phyloP scores from a whole-genome alignment of 35 echinoderm and acorn worm species.

The Anneissia japonica region DNA sequence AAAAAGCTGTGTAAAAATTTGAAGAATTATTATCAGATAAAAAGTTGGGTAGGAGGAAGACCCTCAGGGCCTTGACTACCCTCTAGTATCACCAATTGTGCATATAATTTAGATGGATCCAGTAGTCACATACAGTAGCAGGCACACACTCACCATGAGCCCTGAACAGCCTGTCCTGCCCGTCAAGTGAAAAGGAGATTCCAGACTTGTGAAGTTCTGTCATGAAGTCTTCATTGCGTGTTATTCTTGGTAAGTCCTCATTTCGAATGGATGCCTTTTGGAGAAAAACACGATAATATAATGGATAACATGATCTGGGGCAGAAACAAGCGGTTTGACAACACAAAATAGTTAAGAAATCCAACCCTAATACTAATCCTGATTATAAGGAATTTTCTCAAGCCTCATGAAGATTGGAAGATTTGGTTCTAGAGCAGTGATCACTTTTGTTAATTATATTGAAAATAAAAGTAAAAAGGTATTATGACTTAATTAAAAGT shows the following conservation, averaged over 20 bases:
- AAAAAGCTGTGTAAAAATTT: no score
- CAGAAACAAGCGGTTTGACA: no score
- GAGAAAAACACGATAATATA: no score
- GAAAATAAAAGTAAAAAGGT: no score
- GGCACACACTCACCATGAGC: constrained; percentile 75
- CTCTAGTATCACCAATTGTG: not conserved
- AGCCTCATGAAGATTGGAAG: no score
- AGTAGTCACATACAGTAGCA: not conserved
- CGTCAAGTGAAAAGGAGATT: constrained; percentile 76
- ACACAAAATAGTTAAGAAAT: no score
- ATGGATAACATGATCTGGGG: constrained; percentile 2
- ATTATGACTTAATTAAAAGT: no score
- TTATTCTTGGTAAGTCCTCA: constrained; percentile 63
- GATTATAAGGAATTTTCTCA: no score
- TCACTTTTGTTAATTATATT: no score
- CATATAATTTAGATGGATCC: not conserved
- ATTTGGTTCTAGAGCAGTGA: no score
- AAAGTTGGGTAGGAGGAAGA: not conserved
- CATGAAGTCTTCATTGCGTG: constrained; percentile 77
- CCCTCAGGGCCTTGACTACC: not conserved
- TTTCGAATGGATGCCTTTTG: constrained; percentile 54
- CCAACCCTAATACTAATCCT: no score
- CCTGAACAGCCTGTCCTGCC: constrained; percentile 92
- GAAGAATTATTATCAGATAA: no score
- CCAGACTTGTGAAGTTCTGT: constrained; percentile 50